phyloP scores from a whole-genome alignment of 2,113 vertebrate species.

The Manacus vitellinus region DNA sequence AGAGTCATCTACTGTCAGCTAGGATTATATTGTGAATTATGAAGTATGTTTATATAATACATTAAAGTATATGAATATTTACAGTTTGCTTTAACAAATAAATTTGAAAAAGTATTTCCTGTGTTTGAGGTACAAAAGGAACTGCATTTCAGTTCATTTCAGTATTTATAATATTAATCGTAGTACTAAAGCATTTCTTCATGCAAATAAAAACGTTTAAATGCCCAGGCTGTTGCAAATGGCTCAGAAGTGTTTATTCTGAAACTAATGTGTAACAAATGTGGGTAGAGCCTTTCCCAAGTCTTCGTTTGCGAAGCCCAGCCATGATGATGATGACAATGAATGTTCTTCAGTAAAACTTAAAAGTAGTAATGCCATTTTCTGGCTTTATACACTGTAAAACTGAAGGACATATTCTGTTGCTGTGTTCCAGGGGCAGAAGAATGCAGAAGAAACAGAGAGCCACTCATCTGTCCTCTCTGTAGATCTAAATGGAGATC shows the following conservation, averaged over 20 bases:
- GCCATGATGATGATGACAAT: too few relatives aligned
- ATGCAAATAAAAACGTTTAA: not conserved
- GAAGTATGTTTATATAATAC: not conserved
- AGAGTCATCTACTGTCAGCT: not conserved
- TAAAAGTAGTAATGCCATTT: not conserved
- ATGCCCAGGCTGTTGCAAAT: not conserved
- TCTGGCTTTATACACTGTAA: not conserved
- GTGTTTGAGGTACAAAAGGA: not conserved
- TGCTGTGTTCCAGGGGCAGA: slow-evolving; percentile 84
- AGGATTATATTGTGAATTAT: not conserved
- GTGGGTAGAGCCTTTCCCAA: too few relatives aligned
- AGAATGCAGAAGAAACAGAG: slow-evolving; percentile 89
- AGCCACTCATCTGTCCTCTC: slow-evolving; percentile 89
- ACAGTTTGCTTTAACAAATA: not conserved
- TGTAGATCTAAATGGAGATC: slow-evolving; percentile 91
- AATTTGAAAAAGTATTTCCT: not conserved
- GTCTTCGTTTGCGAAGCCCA: too few relatives aligned
- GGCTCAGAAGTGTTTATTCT: not conserved
- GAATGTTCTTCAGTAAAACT: not conserved
- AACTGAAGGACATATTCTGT: not conserved
- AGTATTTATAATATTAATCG: not conserved
- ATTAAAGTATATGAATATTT: not conserved
- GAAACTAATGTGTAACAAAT: not conserved
- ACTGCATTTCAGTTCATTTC: not conserved
- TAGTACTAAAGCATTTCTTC: not conserved